Conservation (phyloP, 1,140 invertebrate genomes). For the Armadillidium nasatum region DNA sequence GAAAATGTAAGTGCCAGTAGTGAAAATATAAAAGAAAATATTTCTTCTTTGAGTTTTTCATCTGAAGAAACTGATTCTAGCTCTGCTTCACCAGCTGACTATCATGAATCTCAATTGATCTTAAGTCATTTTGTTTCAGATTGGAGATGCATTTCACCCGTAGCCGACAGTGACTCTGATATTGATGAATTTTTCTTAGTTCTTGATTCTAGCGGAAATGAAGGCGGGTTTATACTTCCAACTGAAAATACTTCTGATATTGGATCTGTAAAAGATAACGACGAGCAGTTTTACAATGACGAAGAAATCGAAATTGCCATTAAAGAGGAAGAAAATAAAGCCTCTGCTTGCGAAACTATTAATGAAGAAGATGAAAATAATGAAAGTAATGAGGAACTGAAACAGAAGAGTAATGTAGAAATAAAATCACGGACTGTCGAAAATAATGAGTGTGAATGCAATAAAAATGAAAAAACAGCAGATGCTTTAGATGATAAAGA, state of each 20-base stretch:
- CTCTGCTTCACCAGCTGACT: slow-evolving; percentile 39
- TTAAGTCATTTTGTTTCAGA: slow-evolving; percentile 39
- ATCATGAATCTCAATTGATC: slow-evolving; percentile 43
- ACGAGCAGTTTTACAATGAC: neutral
- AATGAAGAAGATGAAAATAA: neutral
- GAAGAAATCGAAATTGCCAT: neutral
- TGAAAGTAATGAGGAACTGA: neutral
- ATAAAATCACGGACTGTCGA: neutral
- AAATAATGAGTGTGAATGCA: neutral
- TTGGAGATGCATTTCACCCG: slow-evolving; percentile 37
- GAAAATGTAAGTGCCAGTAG: neutral
- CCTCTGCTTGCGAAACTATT: neutral
- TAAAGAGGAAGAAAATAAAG: neutral
- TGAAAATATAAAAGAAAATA: slow-evolving; percentile 12
- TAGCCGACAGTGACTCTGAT: slow-evolving; percentile 34
- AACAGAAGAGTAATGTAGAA: neutral
- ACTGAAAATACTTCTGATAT: slow-evolving; percentile 30
- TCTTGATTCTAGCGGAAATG: slow-evolving; percentile 39
- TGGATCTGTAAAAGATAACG: slow-evolving; percentile 27
- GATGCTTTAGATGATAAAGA: neutral
- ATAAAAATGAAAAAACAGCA: neutral
- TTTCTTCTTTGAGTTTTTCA: neutral
- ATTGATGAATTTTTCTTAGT: slow-evolving; percentile 44
- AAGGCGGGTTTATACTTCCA: slow-evolving; percentile 30
- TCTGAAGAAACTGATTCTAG: slow-evolving; percentile 14